phyloP scores from a whole-genome alignment of 2,113 vertebrate species.

The Scopus umbretta region DNA sequence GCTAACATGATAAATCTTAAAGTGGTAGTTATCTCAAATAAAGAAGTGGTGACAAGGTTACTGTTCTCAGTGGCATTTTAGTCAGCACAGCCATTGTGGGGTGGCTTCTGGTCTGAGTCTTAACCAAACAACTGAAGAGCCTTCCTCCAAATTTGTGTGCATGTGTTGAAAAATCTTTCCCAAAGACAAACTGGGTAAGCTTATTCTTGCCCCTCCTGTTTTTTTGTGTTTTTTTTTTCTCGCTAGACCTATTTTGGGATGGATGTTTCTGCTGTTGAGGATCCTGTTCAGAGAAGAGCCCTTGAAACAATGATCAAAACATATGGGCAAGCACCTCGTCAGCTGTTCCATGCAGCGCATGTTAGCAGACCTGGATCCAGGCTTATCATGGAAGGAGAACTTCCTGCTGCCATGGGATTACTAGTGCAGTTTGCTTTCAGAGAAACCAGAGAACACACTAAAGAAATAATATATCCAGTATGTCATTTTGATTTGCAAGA shows the following conservation, averaged over 20 bases:
- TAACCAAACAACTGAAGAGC: neutral
- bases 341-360: conserved; percentile 88
- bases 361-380: conserved; percentile 80
- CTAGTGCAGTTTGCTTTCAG: conserved; percentile 96
- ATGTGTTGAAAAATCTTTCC: neutral
- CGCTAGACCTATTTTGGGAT: conserved; percentile 96
- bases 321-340: conserved; percentile 93
- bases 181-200: neutral
- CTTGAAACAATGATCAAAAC: conserved; percentile 99
- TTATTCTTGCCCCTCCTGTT: neutral
- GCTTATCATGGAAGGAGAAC: conserved; percentile 89
- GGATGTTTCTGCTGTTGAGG: conserved; percentile 97
- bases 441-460: conserved; percentile 85
- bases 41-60: neutral
- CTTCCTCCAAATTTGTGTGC: neutral
- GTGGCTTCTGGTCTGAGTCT: neutral
- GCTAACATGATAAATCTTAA: neutral
- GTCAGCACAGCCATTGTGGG: neutral
- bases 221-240: neutral
- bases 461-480: conserved; percentile 89
- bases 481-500: neutral
- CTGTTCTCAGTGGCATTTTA: neutral
- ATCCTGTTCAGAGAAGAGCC: conserved; percentile 94
- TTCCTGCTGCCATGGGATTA: conserved; percentile 93
- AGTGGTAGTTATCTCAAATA: neutral